A percentile compares a stretch with the other conserved stretches of the same genome.
Conservation (phyloP, 1,140 invertebrate genomes). For the Leptopilina clavipes region DNA sequence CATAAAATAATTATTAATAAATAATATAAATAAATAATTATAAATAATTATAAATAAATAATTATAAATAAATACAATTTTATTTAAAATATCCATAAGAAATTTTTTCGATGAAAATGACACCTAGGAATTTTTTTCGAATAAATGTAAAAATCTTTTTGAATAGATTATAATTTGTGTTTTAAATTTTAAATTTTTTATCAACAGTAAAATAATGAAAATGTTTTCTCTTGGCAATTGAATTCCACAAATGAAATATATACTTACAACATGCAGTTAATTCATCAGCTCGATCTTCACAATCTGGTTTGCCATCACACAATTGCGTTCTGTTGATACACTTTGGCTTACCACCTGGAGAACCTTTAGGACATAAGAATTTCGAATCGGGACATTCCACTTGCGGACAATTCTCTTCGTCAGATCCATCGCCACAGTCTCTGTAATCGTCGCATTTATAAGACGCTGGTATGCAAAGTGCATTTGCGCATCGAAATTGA, state of each 20-base stretch:
- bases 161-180: too few relatives aligned
- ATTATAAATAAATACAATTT: too few relatives aligned
- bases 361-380: constrained; percentile 90
- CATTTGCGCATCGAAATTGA: constrained; percentile 95
- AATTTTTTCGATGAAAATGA: too few relatives aligned
- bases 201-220: neutral
- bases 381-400: constrained; percentile 94
- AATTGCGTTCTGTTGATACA: constrained; percentile 92
- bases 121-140: too few relatives aligned
- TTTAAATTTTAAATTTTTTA: too few relatives aligned
- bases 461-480: constrained; percentile 90
- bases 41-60: too few relatives aligned
- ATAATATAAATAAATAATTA: too few relatives aligned
- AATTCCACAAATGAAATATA: neutral
- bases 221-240: neutral
- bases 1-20: constrained; percentile 31
- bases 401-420: constrained; percentile 92
- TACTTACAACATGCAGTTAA: constrained; percentile 90
- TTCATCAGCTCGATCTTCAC: constrained; percentile 93
- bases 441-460: constrained; percentile 89
- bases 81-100: too few relatives aligned
- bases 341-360: constrained; percentile 81
- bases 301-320: constrained; percentile 93
- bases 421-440: constrained; percentile 90
- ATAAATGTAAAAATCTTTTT: too few relatives aligned